phyloP scores from a whole-genome alignment of 1,140 invertebrate species.

The Caerostris extrusa region DNA sequence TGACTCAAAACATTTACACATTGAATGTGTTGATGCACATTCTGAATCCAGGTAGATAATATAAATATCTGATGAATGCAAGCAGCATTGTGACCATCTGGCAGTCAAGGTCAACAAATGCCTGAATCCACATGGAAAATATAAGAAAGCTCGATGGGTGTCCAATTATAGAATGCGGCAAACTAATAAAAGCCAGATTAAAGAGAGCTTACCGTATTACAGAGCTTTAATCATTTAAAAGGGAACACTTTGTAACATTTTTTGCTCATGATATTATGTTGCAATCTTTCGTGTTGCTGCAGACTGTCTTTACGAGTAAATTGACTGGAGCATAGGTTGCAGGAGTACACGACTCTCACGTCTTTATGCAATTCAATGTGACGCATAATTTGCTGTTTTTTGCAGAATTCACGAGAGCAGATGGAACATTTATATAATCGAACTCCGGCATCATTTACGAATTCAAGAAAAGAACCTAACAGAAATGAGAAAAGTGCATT shows the following conservation, averaged over 20 bases:
- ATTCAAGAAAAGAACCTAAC: neutral
- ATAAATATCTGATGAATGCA: too few relatives aligned
- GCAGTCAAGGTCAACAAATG: too few relatives aligned
- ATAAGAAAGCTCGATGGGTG: too few relatives aligned
- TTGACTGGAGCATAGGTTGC: neutral
- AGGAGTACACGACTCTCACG: conserved; percentile 6
- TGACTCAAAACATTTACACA: too few relatives aligned
- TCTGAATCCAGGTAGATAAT: too few relatives aligned
- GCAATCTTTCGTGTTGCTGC: neutral
- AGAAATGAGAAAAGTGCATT: neutral
- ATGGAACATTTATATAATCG: neutral
- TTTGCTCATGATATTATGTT: conserved; percentile 6
- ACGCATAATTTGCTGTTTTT: neutral
- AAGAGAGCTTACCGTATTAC: too few relatives aligned
- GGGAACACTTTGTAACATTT: neutral
- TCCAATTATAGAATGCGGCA: too few relatives aligned
- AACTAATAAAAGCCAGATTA: too few relatives aligned
- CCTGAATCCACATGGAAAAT: too few relatives aligned
- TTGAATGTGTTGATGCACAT: too few relatives aligned
- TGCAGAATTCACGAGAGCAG: neutral
- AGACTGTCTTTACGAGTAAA: conserved; percentile 37
- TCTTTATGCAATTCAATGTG: conserved; percentile 21
- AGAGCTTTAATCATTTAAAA: neutral
- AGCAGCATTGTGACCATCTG: too few relatives aligned
- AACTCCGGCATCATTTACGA: neutral